Evolutionary conservation across 2,797 vertebrate genomes (phyloP).

Genomic region (Mormyrus hasselquistii): DNA sequence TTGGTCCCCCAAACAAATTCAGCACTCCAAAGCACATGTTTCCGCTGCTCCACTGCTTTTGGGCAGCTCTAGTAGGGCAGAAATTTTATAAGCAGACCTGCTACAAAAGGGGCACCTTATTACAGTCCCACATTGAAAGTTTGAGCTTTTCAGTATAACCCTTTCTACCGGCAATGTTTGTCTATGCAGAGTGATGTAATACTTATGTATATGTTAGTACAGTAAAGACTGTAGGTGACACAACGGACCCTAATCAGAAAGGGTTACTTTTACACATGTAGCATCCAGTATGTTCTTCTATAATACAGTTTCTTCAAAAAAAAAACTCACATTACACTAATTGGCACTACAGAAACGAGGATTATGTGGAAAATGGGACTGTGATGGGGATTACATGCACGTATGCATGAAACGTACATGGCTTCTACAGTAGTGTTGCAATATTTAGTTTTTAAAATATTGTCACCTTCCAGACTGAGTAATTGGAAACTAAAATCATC

Average conservation of each 20-base stretch:
- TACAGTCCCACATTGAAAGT: neutral
- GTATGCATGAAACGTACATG: neutral
- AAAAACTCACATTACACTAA: too few relatives aligned
- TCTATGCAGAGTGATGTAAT: neutral
- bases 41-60: neutral
- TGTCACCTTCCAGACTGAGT: neutral
- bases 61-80: neutral
- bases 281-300: neutral
- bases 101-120: neutral
- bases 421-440: too few relatives aligned
- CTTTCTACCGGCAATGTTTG: neutral
- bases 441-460: neutral
- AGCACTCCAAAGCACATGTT: neutral
- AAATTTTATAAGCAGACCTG: neutral
- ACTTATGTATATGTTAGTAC: neutral
- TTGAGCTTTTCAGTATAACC: neutral
- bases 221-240: neutral
- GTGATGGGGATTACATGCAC: neutral
- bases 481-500: neutral
- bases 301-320: neutral
- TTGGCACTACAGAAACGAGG: too few relatives aligned
- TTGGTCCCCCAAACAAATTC: too few relatives aligned
- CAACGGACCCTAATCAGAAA: neutral
- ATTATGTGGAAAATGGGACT: neutral
- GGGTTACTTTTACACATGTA: neutral